Conservation (phyloP, 2,113 vertebrate genomes). For the Notarius lentiginosus region DNA sequence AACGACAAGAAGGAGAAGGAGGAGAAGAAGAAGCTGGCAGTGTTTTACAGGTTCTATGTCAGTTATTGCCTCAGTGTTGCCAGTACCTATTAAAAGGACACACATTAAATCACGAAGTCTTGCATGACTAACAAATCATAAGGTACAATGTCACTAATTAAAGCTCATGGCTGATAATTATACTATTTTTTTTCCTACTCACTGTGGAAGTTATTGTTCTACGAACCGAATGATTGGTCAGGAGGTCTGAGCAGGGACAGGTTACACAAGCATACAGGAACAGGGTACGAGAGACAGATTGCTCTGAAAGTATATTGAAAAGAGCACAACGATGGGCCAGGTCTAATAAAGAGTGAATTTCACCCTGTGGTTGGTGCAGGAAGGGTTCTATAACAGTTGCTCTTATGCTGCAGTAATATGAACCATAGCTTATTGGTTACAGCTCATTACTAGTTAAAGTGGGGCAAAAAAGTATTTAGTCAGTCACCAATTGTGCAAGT, state of each 20-base stretch:
- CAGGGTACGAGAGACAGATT: background rate
- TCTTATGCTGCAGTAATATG: background rate
- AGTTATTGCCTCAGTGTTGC: background rate
- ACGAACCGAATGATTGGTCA: background rate
- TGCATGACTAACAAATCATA: background rate
- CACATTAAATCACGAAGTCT: background rate
- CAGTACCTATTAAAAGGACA: background rate
- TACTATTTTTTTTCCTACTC: background rate
- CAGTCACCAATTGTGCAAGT: too few species aligned
- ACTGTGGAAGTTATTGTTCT: background rate
- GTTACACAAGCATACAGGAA: background rate
- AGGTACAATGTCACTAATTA: slow-evolving; percentile 13
- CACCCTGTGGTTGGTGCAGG: background rate
- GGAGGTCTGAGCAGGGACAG: background rate
- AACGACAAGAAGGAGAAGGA: background rate
- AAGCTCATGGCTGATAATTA: slow-evolving; percentile 5
- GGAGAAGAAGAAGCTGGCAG: background rate
- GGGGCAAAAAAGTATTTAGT: too few species aligned
- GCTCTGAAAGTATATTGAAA: background rate
- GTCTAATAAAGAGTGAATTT: background rate
- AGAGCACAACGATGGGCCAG: background rate
- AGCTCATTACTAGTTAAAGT: background rate
- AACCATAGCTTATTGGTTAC: background rate
- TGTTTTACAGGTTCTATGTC: background rate
- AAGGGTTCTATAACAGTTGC: background rate